phyloP scores from a whole-genome alignment of 2,888 invertebrate species.

The Chrysotoxum bicinctum region DNA sequence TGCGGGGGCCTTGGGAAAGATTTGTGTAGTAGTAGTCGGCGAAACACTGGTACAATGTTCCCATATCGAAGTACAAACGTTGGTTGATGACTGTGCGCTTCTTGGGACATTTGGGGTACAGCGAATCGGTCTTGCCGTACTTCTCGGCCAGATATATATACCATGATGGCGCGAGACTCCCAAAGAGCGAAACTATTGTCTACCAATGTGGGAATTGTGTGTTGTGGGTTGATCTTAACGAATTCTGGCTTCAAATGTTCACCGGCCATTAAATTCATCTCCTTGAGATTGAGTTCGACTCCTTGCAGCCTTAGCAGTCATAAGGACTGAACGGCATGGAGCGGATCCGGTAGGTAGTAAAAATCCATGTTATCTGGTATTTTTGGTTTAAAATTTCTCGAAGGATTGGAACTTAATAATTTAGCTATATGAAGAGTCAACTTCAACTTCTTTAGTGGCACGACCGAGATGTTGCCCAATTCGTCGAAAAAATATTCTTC shows the following conservation, averaged over 20 bases:
- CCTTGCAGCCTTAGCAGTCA: constrained; percentile 86
- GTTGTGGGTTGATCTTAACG: constrained; percentile 90
- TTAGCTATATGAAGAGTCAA: too few species aligned
- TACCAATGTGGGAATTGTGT: constrained; percentile 91
- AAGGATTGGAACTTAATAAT: too few species aligned
- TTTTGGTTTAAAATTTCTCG: constrained; percentile 33
- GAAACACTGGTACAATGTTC: constrained; percentile 87
- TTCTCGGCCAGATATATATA: constrained; percentile 91
- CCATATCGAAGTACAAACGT: constrained; percentile 90
- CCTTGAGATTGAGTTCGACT: constrained; percentile 86
- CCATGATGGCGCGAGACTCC: constrained; percentile 93
- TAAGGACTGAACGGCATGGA: constrained; percentile 86
- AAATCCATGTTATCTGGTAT: constrained; percentile 82
- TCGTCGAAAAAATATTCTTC: too few species aligned
- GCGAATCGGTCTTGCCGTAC: constrained; percentile 89
- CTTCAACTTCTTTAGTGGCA: too few species aligned
- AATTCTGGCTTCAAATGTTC: constrained; percentile 88
- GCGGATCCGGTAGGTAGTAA: constrained; percentile 86
- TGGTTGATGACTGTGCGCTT: constrained; percentile 90
- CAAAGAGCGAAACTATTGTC: constrained; percentile 91
- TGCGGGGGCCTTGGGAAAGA: constrained; percentile 84
- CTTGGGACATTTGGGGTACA: constrained; percentile 89
- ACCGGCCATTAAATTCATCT: constrained; percentile 84
- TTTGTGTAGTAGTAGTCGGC: constrained; percentile 86
- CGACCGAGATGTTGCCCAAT: too few species aligned